Evolutionary conservation across 2,797 vertebrate species (phyloP).

Genomic region (Paedocypris micromegethes): DNA sequence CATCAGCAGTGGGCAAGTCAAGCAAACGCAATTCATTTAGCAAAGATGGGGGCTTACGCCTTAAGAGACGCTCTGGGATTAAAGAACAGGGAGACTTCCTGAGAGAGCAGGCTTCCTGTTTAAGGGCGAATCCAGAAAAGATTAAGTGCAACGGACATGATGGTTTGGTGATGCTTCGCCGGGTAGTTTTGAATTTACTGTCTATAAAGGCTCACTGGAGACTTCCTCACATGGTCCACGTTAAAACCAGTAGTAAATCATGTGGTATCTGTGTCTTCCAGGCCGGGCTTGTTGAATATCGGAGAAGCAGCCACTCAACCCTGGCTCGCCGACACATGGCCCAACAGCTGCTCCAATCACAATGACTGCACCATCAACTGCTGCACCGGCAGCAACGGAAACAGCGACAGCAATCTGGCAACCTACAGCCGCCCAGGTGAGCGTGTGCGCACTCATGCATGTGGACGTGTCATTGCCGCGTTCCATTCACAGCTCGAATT

Average conservation of each 20-base stretch:
- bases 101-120: background rate
- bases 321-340: slow-evolving; percentile 98
- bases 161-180: too few species aligned
- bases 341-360: slow-evolving; percentile 93
- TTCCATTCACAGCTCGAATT: slow-evolving; percentile 58
- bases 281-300: slow-evolving; percentile 95
- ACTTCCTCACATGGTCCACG: slow-evolving; percentile 16
- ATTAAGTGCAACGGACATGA: too few species aligned
- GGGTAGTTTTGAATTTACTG: too few species aligned
- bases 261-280: slow-evolving; percentile 51
- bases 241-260: slow-evolving; percentile 48
- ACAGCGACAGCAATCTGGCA: slow-evolving; percentile 94
- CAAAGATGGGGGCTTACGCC: slow-evolving; percentile 50
- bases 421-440: slow-evolving; percentile 96
- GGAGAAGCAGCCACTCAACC: slow-evolving; percentile 88
- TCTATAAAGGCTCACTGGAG: too few species aligned
- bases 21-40: slow-evolving; percentile 66
- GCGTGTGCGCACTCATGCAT: slow-evolving; percentile 51
- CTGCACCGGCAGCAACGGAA: slow-evolving; percentile 89
- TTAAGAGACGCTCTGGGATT: slow-evolving; percentile 17
- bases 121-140: background rate
- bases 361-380: slow-evolving; percentile 98
- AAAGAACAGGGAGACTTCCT: background rate
- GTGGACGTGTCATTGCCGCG: slow-evolving; percentile 50
- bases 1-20: slow-evolving; percentile 55